Evolutionary conservation across 2,797 vertebrate species (phyloP), one percentile per base, ranked within the genome.

Genomic region (Dicrostonyx torquatus): DNA sequence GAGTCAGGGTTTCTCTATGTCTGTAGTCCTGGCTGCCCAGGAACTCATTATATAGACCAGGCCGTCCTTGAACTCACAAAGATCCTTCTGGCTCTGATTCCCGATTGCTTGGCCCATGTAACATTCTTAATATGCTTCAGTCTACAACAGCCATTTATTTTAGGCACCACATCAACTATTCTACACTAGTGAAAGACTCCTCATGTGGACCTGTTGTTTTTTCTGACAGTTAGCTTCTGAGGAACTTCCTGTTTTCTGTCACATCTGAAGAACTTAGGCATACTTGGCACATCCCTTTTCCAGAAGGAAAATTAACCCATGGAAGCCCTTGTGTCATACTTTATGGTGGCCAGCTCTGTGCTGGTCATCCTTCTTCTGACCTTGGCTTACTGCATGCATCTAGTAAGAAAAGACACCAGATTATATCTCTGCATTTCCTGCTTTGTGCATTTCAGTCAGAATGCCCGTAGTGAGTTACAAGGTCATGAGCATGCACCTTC

Each of bases 201-300:
- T 86, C 60, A 62, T 34, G 80, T 40, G 0, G 43, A 70, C 15
- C 85, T 40, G 45, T 18, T 20, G 72, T 9, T 68, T 12, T 34
- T 85, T 77, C 70, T 77, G 37, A 53, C 8, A 76, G 5, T 70
- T 13, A 31, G 34, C 53, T 91, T 91, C 75, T 40, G 43, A 90
- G 43, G 93, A 66, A 6, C 79, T 43, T 89, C 62, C 64, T 77
- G 40, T 9, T 64, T 95, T 97, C n/a, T 76, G 58, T 55, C 34
- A 89, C 34, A 68, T 78, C n/a, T 91, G 45, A 89, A 91, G 18
- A 60, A 60, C 8, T n/a, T 60, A 45, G 17, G 2, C 11, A 85
- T 14, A 17, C 29, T 76, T 86, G 50, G 14, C 22, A 64, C 22
- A 86, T 68, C 78, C 84, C 6, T 22, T 75, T 88, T 79, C 14